Base-by-base conservation (phyloP, 2,888 invertebrate species). In the Bhutanitis thaidina region DNA sequence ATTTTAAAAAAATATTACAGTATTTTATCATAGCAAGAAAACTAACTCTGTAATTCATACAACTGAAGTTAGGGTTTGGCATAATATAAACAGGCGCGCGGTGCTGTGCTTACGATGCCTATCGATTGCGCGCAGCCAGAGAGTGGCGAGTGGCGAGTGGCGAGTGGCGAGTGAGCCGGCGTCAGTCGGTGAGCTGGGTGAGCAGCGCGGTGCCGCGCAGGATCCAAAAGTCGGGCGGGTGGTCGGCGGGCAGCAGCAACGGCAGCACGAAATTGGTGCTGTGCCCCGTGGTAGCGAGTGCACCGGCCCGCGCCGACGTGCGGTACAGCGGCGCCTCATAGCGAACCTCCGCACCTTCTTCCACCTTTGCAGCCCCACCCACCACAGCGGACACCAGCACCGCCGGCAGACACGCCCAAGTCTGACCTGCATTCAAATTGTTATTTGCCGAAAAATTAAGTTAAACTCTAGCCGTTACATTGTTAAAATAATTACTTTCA, bases 191-290 rank as follows among this genome's bases (percentile, higher is more conserved):
- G 25, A 96, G 91, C 76, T 95, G 95, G 4, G 96, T 95, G 13
- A 98, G 91, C 1, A 97, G 86, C 0, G 97, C 97, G 1, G 97
- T 95, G 55, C 96, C 97, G 14, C 95, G 94, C 38, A 96, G 91
- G 61, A 97, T 96, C 97, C 97, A 97, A 77, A 93, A 96, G 59
- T 93, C 92, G 38, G 94, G 91, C 0, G 91, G 77, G 57, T 91
- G 85, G 13, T 80, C 70, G 0, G 95, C 91, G 0, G 94, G 93
- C 43, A 97, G 71, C 27, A 95, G 80, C 53, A 97, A 93, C 0
- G 95, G 91, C 37, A 97, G 91, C 29, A 97, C 95, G 73, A 97
- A 97, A 88, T 97, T 97, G 1, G 97, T 97, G 64, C 97, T 97
- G 80, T 97, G 97, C 0, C 97, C 97, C 0, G 97, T 97, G 0